These are phyloP conservation scores for Plotosus lineatus DNA, from an alignment of 2,113 vertebrate genomes.

Conservation along the genomic window DNA sequence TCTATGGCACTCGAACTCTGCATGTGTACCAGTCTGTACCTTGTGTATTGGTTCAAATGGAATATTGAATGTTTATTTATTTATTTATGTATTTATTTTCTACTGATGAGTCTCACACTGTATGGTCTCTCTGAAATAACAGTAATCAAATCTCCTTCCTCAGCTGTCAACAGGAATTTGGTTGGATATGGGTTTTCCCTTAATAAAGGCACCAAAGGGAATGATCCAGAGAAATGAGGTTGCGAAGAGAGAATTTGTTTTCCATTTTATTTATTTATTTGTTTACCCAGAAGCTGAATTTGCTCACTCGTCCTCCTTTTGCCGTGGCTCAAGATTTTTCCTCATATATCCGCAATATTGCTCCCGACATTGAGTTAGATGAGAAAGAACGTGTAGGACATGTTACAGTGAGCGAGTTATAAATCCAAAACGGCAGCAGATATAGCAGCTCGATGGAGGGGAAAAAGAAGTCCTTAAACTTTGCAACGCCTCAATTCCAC, in stretches of 20 bases:
- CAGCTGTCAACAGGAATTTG: not conserved
- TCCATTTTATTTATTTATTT: not conserved
- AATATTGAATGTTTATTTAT: not conserved
- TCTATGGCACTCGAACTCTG: not conserved
- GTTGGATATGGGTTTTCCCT: not conserved
- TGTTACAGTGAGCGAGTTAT: conserved; percentile 51
- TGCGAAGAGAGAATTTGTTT: not conserved
- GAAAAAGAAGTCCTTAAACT: conserved; percentile 64
- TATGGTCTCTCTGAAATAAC: conserved; percentile 14
- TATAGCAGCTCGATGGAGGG: conserved; percentile 62
- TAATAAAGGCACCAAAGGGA: not conserved
- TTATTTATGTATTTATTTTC: no score
- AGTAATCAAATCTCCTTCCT: not conserved
- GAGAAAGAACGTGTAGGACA: conserved; percentile 60
- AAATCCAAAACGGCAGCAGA: conserved; percentile 69
- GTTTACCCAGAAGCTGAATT: not conserved
- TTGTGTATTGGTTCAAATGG: conserved; percentile 6
- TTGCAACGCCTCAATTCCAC: conserved; percentile 55
- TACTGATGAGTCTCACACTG: conserved; percentile 21
- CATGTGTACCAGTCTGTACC: not conserved
- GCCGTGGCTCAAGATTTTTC: not conserved
- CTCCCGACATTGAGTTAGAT: conserved; percentile 62
- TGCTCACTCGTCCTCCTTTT: conserved; percentile 3
- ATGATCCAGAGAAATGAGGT: not conserved
- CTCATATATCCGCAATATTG: not conserved